These are phyloP conservation scores for Conchocele bisecta DNA, from an alignment of 2,888 invertebrate species.

Conservation along the genomic window DNA sequence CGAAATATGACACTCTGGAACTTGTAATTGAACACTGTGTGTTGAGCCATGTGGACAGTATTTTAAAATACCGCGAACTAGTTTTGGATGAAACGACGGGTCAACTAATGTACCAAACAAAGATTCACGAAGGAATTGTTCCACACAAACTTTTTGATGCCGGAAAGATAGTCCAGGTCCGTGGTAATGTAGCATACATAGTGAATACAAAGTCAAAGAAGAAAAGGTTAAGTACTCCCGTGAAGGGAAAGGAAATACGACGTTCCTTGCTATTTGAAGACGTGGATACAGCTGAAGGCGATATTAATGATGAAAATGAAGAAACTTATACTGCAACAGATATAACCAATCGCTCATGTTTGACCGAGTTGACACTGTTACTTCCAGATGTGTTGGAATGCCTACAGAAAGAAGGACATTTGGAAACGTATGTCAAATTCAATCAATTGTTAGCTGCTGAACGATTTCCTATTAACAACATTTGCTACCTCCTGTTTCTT, in stretches of 20 bases:
- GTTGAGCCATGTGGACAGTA: neutral
- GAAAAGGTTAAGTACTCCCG: slow-evolving; percentile 5
- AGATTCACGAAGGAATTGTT: slow-evolving; percentile 1
- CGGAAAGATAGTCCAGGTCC: neutral
- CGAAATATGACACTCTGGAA: neutral
- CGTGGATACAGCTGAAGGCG: too few relatives aligned
- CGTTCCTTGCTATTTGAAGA: neutral
- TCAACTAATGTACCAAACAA: neutral
- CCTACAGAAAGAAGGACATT: slow-evolving; percentile 1
- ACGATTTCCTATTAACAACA: slow-evolving; percentile 15
- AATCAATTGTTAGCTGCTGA: neutral
- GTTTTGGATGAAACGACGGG: neutral
- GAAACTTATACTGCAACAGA: too few relatives aligned
- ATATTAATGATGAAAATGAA: too few relatives aligned
- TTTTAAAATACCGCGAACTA: neutral
- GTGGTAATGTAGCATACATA: neutral
- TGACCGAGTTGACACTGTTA: slow-evolving; percentile 1
- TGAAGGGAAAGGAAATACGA: slow-evolving; percentile 4
- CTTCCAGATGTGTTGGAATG: neutral
- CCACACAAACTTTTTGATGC: neutral
- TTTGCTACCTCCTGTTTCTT: neutral
- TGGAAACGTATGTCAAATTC: slow-evolving; percentile 16
- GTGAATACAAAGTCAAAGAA: neutral
- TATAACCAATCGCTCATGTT: too few relatives aligned
- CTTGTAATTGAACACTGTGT: neutral